These are phyloP conservation scores for Pardalotus punctatus DNA, from an alignment of 2,113 vertebrate species.

Conservation along the genomic window DNA sequence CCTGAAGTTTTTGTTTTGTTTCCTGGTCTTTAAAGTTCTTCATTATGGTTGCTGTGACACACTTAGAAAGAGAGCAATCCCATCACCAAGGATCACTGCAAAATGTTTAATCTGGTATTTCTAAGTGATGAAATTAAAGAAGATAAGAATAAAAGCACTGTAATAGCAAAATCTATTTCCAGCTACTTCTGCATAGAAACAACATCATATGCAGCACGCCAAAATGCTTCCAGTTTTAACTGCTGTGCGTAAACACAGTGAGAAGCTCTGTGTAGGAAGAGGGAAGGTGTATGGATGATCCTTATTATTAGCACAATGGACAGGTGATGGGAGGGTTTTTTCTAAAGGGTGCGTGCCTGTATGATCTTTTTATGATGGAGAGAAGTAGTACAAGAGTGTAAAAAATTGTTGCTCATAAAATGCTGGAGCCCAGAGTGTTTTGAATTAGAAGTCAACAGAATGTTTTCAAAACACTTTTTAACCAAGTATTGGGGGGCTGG, in stretches of 20 bases:
- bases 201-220: rapidly evolving
- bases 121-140: conserved; percentile 31
- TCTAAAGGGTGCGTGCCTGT: not conserved
- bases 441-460: not conserved
- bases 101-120: conserved; percentile 42
- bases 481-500: not conserved
- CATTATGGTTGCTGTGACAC: not conserved
- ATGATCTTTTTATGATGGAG: not conserved
- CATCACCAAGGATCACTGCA: not conserved
- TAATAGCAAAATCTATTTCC: conserved; percentile 44
- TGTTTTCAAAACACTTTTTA: not conserved
- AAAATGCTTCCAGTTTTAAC: not conserved
- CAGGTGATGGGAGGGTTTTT: not conserved
- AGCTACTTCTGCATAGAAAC: not conserved
- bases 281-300: not conserved
- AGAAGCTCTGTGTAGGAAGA: not conserved
- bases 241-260: not conserved
- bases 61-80: not conserved
- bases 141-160: conserved; percentile 25
- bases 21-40: not conserved
- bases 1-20: not conserved
- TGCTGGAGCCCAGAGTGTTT: not conserved
- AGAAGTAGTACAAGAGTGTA: not conserved
- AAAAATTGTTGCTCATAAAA: not conserved
- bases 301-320: not conserved